Evolutionary conservation across 2,888 invertebrate species (phyloP), one percentile per base, ranked within the genome.

Genomic region (Blera fallax): DNA sequence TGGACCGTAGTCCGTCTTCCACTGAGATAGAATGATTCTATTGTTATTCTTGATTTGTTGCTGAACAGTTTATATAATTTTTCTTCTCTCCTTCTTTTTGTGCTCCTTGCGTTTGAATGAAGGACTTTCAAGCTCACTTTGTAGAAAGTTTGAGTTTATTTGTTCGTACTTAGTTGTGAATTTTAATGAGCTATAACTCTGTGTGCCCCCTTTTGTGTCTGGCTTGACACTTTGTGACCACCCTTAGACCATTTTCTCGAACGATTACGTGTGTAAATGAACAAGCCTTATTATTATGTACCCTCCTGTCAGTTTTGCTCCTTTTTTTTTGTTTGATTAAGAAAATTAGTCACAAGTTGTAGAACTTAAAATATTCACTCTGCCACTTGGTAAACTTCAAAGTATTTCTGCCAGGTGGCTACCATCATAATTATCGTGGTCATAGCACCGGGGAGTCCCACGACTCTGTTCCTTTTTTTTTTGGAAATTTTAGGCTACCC

Each of bases 121-220:
- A 60, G 27, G 56, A 27, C 50, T 18, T 32, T 67, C 18, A 58
- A 48, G 4, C 27, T 14, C 32, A 52, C n/a, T 37, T 67, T 37
- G 21, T 21, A 3, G n/a, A 70, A 48, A 64, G 54, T 70, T 70
- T 14, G 24, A 56, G 34, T 74, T 52, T 67, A 50, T 65, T 54
- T 72, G 45, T 45, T 52, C 37, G 52, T 52, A 43, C 58, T 69
- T 52, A 60, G 43, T 27, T 60, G 3, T 52, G 74, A 79, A 70
- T 79, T 74, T 79, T 84, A 84, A 79, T 84, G 74, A 84, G 69
- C 74, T 74, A 62, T 50, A 21, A n/a, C n/a, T n/a, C 34, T 54
- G 43, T 5, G 14, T 40, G 54, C 3, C 37, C 7, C 18, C 16
- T 34, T 54, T 54, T 56, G 32, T 56, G 69, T 56, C 48, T 52